Evolutionary conservation across 2,888 invertebrate genomes (phyloP), one percentile per base, ranked within the genome.

Genomic region (Ligdia adustata): DNA sequence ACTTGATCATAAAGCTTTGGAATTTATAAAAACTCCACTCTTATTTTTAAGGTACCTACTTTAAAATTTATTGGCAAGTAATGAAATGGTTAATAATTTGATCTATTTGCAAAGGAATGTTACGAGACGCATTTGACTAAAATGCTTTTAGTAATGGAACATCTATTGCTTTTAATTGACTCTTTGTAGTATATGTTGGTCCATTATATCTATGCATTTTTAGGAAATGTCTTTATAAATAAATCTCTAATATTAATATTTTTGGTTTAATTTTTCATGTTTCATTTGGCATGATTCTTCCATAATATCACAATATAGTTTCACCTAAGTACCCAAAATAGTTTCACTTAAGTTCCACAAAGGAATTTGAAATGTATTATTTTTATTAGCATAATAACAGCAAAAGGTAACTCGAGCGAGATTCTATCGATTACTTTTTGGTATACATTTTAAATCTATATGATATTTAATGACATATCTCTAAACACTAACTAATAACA

Each of bases 141-240:
- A 47, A 40, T 35, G 34, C 31, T 43, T 43, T 41, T 40, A 9
- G 16, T 44, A 16, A 33, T 47, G 32, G 14, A 34, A 50, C 26
- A 27, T 63, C 74, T 75, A 77, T 71, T 68, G 59, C 58, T 60
- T 66, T n/a, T 86, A 87, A 87, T 87, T 87, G 86, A 87, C 86
- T 62, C 70, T 56, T 61, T 66, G 77, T 82, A 80, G 75, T 70
- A 47, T 46, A 72, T 72, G 53, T 62, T 83, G 85, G 82, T 82
- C 85, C 82, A 82, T 59, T 76, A 76, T 50, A 29, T 58, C 66
- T 69, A 60, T 32, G 9, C 27, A 16, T 41, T 59, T 39, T 60
- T 57, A 47, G 50, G 54, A 59, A 64, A 55, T 62, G 43, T 47
- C 44, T 22, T 22, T 22, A 7, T 6, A 52, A n/a, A n/a, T n/a